Evolutionary conservation across 2,113 vertebrate genomes (phyloP), one percentile per base, ranked within the genome.

Genomic region (Halcyon senegalensis): DNA sequence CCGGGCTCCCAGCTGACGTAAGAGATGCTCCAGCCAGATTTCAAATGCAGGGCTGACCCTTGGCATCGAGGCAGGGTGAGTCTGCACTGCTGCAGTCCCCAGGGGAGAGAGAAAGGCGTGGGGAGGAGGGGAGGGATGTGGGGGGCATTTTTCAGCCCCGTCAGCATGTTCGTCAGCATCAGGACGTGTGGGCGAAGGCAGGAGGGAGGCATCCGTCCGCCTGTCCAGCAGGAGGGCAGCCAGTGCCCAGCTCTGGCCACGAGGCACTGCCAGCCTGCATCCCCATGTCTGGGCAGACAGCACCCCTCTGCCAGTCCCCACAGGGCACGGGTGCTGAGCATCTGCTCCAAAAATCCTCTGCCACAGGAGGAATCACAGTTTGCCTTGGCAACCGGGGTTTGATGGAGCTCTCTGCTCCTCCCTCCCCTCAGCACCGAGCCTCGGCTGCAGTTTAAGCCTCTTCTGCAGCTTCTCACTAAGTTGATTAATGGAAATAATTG

Each of bases 401-500:
- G 74, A 68, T 44, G 58, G 74, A 81, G 68, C 70, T 43, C 35
- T 84, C 84, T 78, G 69, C 69, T 84, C 74, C 84, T 79, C 81
- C 68, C 70, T 87, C 75, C 77, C 60, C 70, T 48, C 63, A 79
- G 72, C n/a, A 66, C 44, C 0, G 0, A 93, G 66, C 64, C 83
- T 90, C 3, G 2, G 35, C 79, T 92, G 64, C 69, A 90, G 87
- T 60, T 73, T 82, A 58, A 96, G 62, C 56, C 48, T 75, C 90
- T 94, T 86, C 68, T 95, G 80, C 68, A 70, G 86, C 90, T 79
- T 91, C 94, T 93, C 20, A 3, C 77, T 92, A 87, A 91, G 70
- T 87, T 95, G 89, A 97, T 97, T 96, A 96, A 96, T 94, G 81
- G 84, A 89, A 94, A 94, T 97, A 96, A 97, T 96, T 97, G 95